Conservation (phyloP, 2,113 vertebrate species). For the Butorides virescens region DNA sequence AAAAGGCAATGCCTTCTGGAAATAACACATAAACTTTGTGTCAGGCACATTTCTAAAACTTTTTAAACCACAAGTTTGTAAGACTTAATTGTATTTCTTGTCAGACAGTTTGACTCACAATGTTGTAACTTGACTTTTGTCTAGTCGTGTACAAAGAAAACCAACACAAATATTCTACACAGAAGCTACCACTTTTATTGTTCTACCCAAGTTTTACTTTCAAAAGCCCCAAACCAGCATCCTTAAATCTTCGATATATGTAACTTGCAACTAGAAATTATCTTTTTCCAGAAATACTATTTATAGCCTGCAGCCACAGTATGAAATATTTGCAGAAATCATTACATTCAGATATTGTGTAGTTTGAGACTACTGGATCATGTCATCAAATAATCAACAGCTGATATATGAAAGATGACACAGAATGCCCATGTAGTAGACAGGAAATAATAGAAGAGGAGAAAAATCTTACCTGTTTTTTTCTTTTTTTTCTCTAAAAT, state of each 20-base stretch:
- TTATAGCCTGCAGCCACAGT: background rate
- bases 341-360: background rate
- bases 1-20: background rate
- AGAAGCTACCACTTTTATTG: background rate
- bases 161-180: background rate
- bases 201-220: background rate
- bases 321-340: background rate
- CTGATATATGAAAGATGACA: background rate
- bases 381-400: background rate
- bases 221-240: background rate
- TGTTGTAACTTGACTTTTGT: background rate
- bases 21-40: background rate
- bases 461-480: constrained; percentile 61
- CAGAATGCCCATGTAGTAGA: constrained; percentile 8
- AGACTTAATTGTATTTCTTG: background rate
- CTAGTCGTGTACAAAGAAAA: background rate
- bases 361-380: background rate
- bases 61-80: background rate
- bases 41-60: background rate
- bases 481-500: constrained; percentile 66
- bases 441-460: constrained; percentile 38
- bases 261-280: background rate
- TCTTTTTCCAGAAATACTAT: background rate
- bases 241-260: background rate
- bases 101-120: background rate